Conservation (phyloP, 2,113 vertebrate genomes). For the Erythrocebus patas region DNA sequence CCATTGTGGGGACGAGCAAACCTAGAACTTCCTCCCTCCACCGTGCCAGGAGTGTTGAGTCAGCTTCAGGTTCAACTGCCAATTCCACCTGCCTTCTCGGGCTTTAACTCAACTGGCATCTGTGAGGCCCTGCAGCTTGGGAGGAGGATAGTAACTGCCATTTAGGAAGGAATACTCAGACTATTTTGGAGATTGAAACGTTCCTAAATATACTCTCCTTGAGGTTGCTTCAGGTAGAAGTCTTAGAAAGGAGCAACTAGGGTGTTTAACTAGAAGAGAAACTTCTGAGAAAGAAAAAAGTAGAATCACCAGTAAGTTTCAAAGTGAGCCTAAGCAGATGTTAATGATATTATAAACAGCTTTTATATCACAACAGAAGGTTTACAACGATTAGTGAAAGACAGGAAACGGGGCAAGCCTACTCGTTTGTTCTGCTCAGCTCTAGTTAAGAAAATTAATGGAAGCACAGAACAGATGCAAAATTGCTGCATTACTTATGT, state of each 20-base stretch:
- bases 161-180: not conserved
- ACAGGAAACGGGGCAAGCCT: conserved; percentile 53
- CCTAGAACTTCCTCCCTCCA: not conserved
- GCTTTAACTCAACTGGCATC: conserved; percentile 27
- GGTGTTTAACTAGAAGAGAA: conserved; percentile 25
- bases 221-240: not conserved
- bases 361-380: conserved; percentile 56
- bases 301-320: conserved; percentile 24
- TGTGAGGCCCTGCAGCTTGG: not conserved
- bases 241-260: conserved; percentile 7
- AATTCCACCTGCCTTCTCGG: conserved; percentile 37
- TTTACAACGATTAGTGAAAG: conserved; percentile 66
- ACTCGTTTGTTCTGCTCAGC: conserved; percentile 50
- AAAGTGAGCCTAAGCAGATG: conserved; percentile 56
- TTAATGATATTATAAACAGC: conserved; percentile 65
- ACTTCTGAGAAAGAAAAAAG: conserved; percentile 27
- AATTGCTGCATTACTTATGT: conserved; percentile 66
- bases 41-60: not conserved
- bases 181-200: conserved; percentile 28
- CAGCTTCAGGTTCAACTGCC: conserved; percentile 12
- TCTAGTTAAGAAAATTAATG: conserved; percentile 77
- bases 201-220: not conserved
- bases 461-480: conserved; percentile 65
- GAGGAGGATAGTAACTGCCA: not conserved
- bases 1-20: not conserved